Evolutionary conservation across 2,113 vertebrate genomes (phyloP), one percentile per base, ranked within the genome.

Genomic region (Oncorhynchus tshawytscha): DNA sequence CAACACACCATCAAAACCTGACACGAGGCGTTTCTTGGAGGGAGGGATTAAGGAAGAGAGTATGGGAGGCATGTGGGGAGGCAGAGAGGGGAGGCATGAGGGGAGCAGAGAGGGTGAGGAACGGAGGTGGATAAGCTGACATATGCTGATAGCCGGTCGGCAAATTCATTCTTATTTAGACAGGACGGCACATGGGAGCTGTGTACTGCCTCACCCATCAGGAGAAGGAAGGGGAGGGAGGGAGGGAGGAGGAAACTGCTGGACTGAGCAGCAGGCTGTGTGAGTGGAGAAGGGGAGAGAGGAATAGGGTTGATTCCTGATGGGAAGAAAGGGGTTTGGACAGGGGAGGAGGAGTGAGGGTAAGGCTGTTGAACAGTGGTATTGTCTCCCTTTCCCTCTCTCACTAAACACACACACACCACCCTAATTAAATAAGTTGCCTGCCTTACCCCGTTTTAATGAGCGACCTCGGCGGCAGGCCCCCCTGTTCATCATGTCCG

Each of bases 141-240:
- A 89, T 89, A 90, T 89, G 86, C 81, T 85, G 71, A 85, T 82
- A 82, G 78, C 76, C 25, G 62, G 83, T 78, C 48, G 27, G 84
- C 86, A 90, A 90, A 90, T 91, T 90, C 84, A 90, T 89, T 88
- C 75, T 88, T 89, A 88, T 91, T 92, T 88, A 87, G 85, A 74
- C 62, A 68, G 84, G 81, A 85, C 62, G 27, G 80, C 5, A 66
- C 2, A 77, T 76, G 82, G 84, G 82, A 86, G 77, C 25, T 73
- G 45, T 66, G 70, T 80, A 76, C 67, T 31, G 8, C 59, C 45
- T 86, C 86, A 88, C 82, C 81, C 81, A 86, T 83, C 84, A 83
- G 72, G 71, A 54, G 69, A 71, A 74, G 78, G 74, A 31, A 22
- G 78, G 76, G 25, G 31, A 45, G 65, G 67, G 57, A 68, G 76